These are phyloP conservation scores for Rhabdophis nuchalis DNA, from an alignment of 2,797 vertebrate species.

Conservation along the genomic window DNA sequence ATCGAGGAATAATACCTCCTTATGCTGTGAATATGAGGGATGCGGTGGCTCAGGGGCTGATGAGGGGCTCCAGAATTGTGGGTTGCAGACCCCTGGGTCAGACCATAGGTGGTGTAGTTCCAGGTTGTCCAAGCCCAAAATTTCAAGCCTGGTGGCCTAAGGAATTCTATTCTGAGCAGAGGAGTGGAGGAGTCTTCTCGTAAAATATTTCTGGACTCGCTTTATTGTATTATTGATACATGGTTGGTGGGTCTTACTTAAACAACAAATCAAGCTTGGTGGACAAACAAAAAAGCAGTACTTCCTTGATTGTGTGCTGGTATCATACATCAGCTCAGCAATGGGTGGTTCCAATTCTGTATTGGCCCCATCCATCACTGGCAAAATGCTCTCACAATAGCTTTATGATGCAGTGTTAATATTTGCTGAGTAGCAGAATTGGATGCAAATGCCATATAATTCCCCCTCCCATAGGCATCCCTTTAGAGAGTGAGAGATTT, in stretches of 20 bases:
- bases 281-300: conserved; percentile 2
- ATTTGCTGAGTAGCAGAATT: neutral
- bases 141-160: too few relatives aligned
- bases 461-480: too few relatives aligned
- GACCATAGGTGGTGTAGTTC: too few relatives aligned
- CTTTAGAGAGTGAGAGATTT: neutral
- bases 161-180: too few relatives aligned
- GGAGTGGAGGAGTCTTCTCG: too few relatives aligned
- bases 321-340: neutral
- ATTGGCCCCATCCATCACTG: neutral
- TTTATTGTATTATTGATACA: neutral
- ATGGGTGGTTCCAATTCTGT: neutral
- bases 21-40: too few relatives aligned
- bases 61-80: too few relatives aligned
- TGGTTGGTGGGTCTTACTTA: neutral
- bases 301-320: neutral
- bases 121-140: too few relatives aligned
- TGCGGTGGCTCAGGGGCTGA: too few relatives aligned
- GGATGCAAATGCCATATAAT: neutral
- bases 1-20: neutral
- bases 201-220: too few relatives aligned
- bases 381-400: neutral
- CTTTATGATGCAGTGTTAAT: neutral
- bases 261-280: neutral
- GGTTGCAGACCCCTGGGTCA: too few relatives aligned